Percentiles rank a stretch among this genome's conserved stretches.
Evolutionary conservation across 2,113 vertebrate species (phyloP).

Genomic region (Charina bottae): DNA sequence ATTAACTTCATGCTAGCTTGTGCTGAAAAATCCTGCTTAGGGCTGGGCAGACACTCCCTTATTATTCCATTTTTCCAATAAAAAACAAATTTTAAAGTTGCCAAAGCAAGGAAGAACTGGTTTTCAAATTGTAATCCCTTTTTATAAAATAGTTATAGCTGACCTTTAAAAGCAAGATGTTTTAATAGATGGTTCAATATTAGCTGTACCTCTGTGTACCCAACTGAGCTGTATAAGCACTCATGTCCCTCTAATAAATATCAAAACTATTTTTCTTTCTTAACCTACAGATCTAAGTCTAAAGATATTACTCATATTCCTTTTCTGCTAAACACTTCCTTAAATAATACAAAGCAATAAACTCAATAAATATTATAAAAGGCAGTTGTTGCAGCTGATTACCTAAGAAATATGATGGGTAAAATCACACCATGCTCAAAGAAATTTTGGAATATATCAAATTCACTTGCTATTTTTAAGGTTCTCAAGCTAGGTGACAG

Average conservation of each 20-base stretch:
- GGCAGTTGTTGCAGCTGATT: not conserved
- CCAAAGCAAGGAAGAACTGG: conserved; percentile 60
- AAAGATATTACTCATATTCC: not conserved
- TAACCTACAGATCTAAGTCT: not conserved
- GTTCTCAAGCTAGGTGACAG: not conserved
- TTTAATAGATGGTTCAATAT: conserved; percentile 48
- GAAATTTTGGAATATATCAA: not conserved
- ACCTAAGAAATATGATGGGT: not conserved
- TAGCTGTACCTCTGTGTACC: conserved; percentile 45
- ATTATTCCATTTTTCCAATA: conserved; percentile 54
- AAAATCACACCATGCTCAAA: not conserved
- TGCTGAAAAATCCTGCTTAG: conserved; percentile 62
- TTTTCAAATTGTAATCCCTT: conserved; percentile 68
- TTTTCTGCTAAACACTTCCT: not conserved
- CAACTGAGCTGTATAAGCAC: not conserved
- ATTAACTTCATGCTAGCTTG: conserved; percentile 59
- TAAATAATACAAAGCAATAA: conserved; percentile 5
- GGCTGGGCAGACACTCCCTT: conserved; percentile 53
- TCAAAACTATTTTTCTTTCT: not conserved
- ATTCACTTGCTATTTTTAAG: not conserved
- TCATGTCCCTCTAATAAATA: not conserved
- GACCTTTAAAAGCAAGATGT: conserved; percentile 57
- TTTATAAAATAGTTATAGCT: conserved; percentile 34
- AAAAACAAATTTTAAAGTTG: conserved; percentile 53
- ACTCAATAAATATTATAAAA: not conserved